Evolutionary conservation across 2,797 vertebrate genomes (phyloP), one percentile per base, ranked within the genome.

Genomic region (Clarias laeviceps): DNA sequence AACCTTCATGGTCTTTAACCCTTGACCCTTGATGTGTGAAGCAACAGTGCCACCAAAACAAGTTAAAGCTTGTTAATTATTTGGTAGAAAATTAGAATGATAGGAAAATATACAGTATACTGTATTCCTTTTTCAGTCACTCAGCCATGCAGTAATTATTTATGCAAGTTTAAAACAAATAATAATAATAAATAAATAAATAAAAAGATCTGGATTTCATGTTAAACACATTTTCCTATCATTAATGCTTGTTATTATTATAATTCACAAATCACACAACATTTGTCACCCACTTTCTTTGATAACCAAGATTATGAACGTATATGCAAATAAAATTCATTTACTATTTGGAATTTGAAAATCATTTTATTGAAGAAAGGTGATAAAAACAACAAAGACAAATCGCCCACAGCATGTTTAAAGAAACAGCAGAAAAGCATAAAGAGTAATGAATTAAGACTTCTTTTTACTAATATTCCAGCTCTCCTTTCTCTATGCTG

Each of bases 301-400:
- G 5, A 11, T 12, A 15, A 0, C 18, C 3, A 2, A 8, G 5
- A 32, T 17, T 66, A 29, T 69, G 24, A n/a, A 70, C 18, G 20
- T 56, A 5, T 17, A 5, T 40, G 17, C 1, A 66, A 54, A 29
- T 37, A 40, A 80, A 62, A 5, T 64, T 34, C 34, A 80, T 0
- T 54, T 0, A 54, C 1, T 66, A 27, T 9, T 32, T 80, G 54
- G 18, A 6, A 29, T 80, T 54, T 66, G 40, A 2, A 66, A 66
- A 66, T 80, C 3, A 64, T 66, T 80, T 80, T 80, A 80, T 80
- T 66, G 18, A 65, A 32, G 40, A 20, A 14, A 66, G 40, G 40
- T 29, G n/a, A 65, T 5, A 66, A 50, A 80, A n/a, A 50, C 18
- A 66, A 66, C 62, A 54, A 4, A 32, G 62, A 29, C 3, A 65